Evolutionary conservation across 1,140 invertebrate genomes (phyloP).

Genomic region (Patella vulgata): DNA sequence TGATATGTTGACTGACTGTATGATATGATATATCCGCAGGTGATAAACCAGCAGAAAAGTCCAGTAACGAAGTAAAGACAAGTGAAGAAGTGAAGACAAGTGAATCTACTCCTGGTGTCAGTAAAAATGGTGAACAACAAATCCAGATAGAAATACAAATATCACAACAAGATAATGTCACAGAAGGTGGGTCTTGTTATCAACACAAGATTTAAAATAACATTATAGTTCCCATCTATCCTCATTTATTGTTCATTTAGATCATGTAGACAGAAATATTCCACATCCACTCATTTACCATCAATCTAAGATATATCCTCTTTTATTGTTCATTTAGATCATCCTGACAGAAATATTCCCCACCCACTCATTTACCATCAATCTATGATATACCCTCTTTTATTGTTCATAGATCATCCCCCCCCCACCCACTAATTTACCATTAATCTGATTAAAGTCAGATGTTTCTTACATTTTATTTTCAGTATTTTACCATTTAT

Average conservation of each 20-base stretch:
- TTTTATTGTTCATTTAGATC: not conserved
- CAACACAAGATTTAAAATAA: too few relatives aligned
- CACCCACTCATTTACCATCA: not conserved
- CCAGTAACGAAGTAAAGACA: not conserved
- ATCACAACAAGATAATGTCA: conserved; percentile 6
- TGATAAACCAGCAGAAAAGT: conserved; percentile 12
- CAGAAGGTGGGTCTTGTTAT: conserved; percentile 16
- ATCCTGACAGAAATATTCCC: not conserved
- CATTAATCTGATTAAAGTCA: too few relatives aligned
- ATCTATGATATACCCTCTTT: not conserved
- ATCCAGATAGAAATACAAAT: too few relatives aligned
- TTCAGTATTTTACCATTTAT: too few relatives aligned
- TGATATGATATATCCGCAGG: too few relatives aligned
- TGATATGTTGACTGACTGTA: too few relatives aligned
- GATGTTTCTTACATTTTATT: too few relatives aligned
- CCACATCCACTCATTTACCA: not conserved
- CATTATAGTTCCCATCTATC: not conserved
- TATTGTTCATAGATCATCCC: not conserved
- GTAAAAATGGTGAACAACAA: too few relatives aligned
- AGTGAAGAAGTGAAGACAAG: conserved; percentile 13
- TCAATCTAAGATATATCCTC: not conserved
- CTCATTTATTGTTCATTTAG: not conserved
- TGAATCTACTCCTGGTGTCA: too few relatives aligned
- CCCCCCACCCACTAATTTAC: not conserved
- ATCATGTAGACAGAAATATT: not conserved